Evolutionary conservation across 37 sponge, comb jelly and placozoan genomes (phyloP).

Genomic region (Diacarnus erythraeanus): DNA sequence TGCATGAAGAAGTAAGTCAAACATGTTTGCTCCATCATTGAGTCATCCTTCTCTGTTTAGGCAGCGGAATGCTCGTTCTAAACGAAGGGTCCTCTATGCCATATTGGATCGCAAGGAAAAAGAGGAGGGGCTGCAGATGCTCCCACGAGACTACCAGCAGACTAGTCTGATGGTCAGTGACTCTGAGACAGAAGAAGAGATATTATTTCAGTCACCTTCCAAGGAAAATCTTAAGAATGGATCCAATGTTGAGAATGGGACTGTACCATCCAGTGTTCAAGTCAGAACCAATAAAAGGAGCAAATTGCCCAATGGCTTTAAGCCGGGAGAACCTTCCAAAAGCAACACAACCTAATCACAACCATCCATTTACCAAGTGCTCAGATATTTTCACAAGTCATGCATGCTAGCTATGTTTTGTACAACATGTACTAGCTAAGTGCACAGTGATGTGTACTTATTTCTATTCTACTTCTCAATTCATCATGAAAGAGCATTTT

Average conservation of each 20-base stretch:
- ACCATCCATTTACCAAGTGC: no score
- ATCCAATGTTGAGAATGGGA: not conserved
- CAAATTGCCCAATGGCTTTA: not conserved
- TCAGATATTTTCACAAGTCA: no score
- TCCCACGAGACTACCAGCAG: conserved; percentile 33
- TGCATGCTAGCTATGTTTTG: no score
- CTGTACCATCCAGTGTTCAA: not conserved
- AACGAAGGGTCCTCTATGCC: conserved; percentile 4
- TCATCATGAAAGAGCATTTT: no score
- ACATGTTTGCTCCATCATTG: not conserved
- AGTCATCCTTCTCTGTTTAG: not conserved
- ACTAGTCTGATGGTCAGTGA: conserved; percentile 70
- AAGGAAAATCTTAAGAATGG: conserved; percentile 4
- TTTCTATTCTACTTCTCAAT: no score
- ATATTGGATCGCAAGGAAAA: conserved; percentile 35
- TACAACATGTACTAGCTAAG: no score
- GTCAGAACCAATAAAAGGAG: not conserved
- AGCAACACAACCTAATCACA: no score
- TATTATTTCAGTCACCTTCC: conserved; percentile 48
- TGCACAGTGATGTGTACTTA: no score
- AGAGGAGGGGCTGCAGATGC: conserved; percentile 26
- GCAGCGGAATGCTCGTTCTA: not conserved
- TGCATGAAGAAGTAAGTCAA: conserved; percentile 58
- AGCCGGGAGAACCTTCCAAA: no score
- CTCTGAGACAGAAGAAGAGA: conserved; percentile 63